Evolutionary conservation across 1,140 invertebrate genomes (phyloP).

Genomic region (Macrosteles quadrilineatus): DNA sequence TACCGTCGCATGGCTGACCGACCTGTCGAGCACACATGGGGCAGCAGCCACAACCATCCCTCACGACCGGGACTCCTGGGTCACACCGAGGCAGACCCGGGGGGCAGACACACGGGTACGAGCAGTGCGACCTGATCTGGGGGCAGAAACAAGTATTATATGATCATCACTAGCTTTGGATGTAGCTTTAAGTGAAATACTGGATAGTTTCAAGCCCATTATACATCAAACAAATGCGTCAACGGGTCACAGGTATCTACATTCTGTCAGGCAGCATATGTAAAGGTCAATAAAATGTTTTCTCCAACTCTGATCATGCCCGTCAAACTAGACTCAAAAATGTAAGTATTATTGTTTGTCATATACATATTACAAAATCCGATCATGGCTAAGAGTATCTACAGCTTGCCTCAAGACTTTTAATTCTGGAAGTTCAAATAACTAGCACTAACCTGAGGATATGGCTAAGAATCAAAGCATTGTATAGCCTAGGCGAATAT

Average conservation of each 20-base stretch:
- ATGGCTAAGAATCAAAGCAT: too few species aligned
- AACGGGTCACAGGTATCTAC: background rate
- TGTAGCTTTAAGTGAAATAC: too few species aligned
- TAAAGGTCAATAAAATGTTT: too few species aligned
- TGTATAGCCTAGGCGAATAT: too few species aligned
- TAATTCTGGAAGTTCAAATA: too few species aligned
- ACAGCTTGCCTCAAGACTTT: too few species aligned
- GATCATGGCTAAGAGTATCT: too few species aligned
- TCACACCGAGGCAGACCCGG: constrained; percentile 40
- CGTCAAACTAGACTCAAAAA: too few species aligned
- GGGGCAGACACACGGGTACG: constrained; percentile 47
- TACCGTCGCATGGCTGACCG: constrained; percentile 51
- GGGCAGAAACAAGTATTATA: background rate
- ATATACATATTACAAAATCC: too few species aligned
- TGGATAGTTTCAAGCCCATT: background rate
- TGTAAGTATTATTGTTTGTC: too few species aligned
- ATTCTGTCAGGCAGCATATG: background rate
- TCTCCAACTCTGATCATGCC: too few species aligned
- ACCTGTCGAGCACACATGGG: constrained; percentile 54
- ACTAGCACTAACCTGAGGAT: too few species aligned
- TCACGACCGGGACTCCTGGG: constrained; percentile 49
- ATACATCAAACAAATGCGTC: background rate
- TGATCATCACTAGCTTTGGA: background rate
- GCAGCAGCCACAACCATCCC: constrained; percentile 57
- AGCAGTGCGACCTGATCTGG: constrained; percentile 37